A percentile compares a stretch with the other conserved stretches of the same genome.
Evolutionary conservation across 1,140 invertebrate species (phyloP).

Genomic region (Triops cancriformis): DNA sequence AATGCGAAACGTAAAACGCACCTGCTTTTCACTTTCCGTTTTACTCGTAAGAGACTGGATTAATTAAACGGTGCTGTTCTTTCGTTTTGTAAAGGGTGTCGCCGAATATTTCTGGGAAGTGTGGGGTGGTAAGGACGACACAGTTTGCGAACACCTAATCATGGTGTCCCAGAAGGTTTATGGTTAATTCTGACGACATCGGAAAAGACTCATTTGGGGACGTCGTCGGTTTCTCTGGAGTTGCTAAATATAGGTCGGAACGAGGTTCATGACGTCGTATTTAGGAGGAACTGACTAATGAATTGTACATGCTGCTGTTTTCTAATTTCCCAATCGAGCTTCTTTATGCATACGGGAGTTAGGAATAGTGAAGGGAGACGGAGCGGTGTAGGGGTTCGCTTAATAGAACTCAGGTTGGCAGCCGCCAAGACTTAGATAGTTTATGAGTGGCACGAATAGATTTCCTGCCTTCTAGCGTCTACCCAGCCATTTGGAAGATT

Average conservation of each 20-base stretch:
- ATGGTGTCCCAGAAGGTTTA: not conserved
- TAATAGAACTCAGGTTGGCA: conserved; percentile 10
- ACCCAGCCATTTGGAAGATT: not conserved
- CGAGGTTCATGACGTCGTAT: not conserved
- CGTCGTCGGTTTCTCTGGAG: not conserved
- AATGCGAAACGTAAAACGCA: no score
- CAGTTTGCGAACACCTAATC: not conserved
- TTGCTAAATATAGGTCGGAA: conserved; percentile 5
- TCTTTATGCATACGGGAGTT: not conserved
- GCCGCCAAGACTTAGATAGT: conserved; percentile 5
- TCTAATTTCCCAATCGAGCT: not conserved
- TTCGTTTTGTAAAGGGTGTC: no score
- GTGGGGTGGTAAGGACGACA: no score
- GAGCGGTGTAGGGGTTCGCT: not conserved
- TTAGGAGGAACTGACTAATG: not conserved
- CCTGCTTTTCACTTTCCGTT: no score
- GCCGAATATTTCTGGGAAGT: no score
- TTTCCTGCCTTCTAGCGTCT: conserved; percentile 8
- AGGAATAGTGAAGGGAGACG: not conserved
- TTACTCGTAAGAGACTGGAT: no score
- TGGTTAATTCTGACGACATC: not conserved
- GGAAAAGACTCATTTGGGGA: not conserved
- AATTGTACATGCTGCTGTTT: not conserved
- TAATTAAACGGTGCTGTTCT: no score
- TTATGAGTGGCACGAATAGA: conserved; percentile 9